Evolutionary conservation across 2,888 invertebrate genomes (phyloP).

Genomic region (Galeopsomyia nigrocyanea): DNA sequence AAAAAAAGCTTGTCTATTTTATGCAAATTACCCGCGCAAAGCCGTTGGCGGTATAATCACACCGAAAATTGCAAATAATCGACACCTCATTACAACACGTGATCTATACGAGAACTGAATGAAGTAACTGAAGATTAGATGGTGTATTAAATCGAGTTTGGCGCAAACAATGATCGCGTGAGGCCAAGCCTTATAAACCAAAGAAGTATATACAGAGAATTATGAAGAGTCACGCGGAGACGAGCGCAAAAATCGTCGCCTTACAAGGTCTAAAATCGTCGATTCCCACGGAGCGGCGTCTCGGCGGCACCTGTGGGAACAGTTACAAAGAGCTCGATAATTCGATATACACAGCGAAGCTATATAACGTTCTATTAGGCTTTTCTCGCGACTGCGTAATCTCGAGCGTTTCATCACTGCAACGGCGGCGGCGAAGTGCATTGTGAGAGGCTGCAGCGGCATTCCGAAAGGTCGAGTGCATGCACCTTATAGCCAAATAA

Average conservation of each 20-base stretch:
- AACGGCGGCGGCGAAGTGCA: background rate
- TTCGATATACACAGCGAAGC: constrained; percentile 33
- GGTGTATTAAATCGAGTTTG: no score
- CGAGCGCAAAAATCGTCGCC: no score
- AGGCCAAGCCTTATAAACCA: no score
- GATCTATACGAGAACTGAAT: no score
- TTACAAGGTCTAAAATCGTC: background rate
- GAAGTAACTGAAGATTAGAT: no score
- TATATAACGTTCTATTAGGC: constrained; percentile 37
- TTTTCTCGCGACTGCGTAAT: constrained; percentile 53
- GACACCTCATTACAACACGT: no score
- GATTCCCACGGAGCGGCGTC: constrained; percentile 42
- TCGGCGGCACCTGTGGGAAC: constrained; percentile 41
- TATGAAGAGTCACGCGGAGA: no score
- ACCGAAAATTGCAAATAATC: no score
- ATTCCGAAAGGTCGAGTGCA: constrained; percentile 61
- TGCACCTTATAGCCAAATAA: constrained; percentile 5
- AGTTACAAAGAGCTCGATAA: constrained; percentile 32
- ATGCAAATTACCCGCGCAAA: background rate
- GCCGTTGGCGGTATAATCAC: background rate
- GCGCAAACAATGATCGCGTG: no score
- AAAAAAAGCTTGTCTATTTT: background rate
- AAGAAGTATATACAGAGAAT: no score
- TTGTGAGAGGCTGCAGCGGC: constrained; percentile 45
- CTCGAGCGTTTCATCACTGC: constrained; percentile 56